These are phyloP conservation scores for Dreissena rostriformis DNA, from an alignment of 1,140 invertebrate species.

Conservation along the genomic window DNA sequence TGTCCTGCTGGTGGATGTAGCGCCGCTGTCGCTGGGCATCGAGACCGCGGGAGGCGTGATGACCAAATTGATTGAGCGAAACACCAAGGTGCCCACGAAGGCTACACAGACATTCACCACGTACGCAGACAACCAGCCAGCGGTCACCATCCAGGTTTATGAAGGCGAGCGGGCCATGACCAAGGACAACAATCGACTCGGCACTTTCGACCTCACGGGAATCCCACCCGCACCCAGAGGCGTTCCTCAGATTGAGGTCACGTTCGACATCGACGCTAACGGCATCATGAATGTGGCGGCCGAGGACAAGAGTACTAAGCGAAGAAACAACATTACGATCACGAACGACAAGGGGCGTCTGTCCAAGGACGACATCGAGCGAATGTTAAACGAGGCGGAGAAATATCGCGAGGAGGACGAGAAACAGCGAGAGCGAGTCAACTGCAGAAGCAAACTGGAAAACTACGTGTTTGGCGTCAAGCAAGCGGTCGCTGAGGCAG, in stretches of 20 bases:
- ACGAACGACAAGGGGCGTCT: slow-evolving; percentile 95
- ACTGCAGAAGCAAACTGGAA: slow-evolving; percentile 87
- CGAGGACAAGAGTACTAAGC: slow-evolving; percentile 87
- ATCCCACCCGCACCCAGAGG: slow-evolving; percentile 96
- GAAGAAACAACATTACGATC: slow-evolving; percentile 90
- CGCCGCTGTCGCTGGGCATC: slow-evolving; percentile 78
- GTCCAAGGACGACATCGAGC: slow-evolving; percentile 97
- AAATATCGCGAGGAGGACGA: slow-evolving; percentile 94
- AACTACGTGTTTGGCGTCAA: slow-evolving; percentile 90
- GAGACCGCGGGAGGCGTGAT: slow-evolving; percentile 87
- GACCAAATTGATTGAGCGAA: slow-evolving; percentile 75
- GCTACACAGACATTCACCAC: slow-evolving; percentile 78
- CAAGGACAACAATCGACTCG: slow-evolving; percentile 85
- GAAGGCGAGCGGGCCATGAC: slow-evolving; percentile 97
- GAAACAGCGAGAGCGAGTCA: slow-evolving; percentile 91
- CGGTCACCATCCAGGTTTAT: slow-evolving; percentile 87
- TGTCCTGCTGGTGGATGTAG: slow-evolving; percentile 76
- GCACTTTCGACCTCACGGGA: slow-evolving; percentile 88
- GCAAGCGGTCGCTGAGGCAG: slow-evolving; percentile 89
- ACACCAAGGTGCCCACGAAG: slow-evolving; percentile 78
- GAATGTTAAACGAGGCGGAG: slow-evolving; percentile 98
- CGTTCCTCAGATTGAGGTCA: slow-evolving; percentile 89
- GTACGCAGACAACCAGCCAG: slow-evolving; percentile 86
- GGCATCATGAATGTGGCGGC: slow-evolving; percentile 81
- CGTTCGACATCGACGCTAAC: slow-evolving; percentile 85